phyloP scores from a whole-genome alignment of 2,888 invertebrate species.

The Lysandra bellargus region DNA sequence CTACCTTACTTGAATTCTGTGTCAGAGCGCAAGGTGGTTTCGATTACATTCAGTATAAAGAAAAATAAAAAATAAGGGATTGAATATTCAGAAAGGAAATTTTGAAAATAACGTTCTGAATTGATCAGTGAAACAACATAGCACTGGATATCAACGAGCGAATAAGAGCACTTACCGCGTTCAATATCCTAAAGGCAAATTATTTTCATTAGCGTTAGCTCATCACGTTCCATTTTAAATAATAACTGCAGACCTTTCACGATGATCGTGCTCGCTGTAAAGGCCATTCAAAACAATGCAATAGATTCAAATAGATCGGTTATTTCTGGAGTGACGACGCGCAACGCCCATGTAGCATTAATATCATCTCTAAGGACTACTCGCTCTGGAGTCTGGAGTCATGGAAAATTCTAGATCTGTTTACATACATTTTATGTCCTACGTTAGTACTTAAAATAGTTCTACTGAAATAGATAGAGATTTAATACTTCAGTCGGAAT shows the following conservation, averaged over 20 bases:
- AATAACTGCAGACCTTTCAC: slow-evolving; percentile 11
- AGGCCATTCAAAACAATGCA: slow-evolving; percentile 21
- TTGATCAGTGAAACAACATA: not conserved
- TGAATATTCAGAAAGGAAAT: not conserved
- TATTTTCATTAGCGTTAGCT: slow-evolving; percentile 11
- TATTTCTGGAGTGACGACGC: slow-evolving; percentile 26
- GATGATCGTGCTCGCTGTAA: slow-evolving; percentile 2
- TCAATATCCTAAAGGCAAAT: not conserved
- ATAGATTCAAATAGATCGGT: slow-evolving; percentile 22
- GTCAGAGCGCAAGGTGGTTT: slow-evolving; percentile 4
- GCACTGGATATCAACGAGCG: not conserved
- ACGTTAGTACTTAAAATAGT: slow-evolving; percentile 7
- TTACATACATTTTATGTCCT: not conserved
- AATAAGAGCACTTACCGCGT: not conserved
- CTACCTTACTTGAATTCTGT: slow-evolving; percentile 10
- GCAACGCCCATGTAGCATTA: not conserved
- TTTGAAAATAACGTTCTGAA: not conserved
- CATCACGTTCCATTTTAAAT: slow-evolving; percentile 20
- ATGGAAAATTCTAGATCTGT: not conserved
- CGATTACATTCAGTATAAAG: not conserved
- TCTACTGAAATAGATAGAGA: not conserved
- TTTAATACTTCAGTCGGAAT: no score
- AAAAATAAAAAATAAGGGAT: not conserved
- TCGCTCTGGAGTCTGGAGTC: not conserved
- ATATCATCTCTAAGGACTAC: not conserved